phyloP scores from a whole-genome alignment of 2,113 vertebrate genomes.

The Lophura nycthemera region DNA sequence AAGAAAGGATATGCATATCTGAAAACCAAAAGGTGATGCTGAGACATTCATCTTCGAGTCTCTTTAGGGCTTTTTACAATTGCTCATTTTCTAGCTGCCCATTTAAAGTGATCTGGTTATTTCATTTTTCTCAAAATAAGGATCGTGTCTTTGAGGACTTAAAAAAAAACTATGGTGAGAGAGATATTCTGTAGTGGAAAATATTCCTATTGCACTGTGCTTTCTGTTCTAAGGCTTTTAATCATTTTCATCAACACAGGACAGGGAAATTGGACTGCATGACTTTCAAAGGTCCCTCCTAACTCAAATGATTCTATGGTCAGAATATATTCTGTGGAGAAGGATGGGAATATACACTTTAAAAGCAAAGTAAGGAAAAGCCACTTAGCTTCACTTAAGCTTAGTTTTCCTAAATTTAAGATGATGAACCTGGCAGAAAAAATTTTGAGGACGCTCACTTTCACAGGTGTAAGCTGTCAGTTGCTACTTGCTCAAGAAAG shows the following conservation, averaged over 20 bases:
- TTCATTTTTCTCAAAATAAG: slow-evolving; percentile 5
- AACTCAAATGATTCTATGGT: too few species aligned
- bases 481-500: neutral
- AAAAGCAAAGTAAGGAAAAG: neutral
- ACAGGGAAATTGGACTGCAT: neutral
- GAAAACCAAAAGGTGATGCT: slow-evolving; percentile 3
- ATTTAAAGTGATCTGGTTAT: slow-evolving; percentile 18
- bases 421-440: neutral
- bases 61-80: neutral
- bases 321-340: neutral
- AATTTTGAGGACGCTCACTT: neutral
- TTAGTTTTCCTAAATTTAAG: neutral
- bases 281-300: too few species aligned
- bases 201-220: neutral
- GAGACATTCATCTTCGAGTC: slow-evolving; percentile 10
- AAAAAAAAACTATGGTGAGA: neutral
- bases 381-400: neutral
- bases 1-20: neutral
- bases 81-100: neutral
- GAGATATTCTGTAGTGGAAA: neutral
- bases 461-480: neutral
- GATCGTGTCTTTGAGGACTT: slow-evolving; percentile 2
- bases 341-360: neutral
- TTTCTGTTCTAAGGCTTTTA: neutral
- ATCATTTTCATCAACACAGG: neutral